Conservation (phyloP, 2,797 vertebrate genomes). For the Neostethus bicornis region DNA sequence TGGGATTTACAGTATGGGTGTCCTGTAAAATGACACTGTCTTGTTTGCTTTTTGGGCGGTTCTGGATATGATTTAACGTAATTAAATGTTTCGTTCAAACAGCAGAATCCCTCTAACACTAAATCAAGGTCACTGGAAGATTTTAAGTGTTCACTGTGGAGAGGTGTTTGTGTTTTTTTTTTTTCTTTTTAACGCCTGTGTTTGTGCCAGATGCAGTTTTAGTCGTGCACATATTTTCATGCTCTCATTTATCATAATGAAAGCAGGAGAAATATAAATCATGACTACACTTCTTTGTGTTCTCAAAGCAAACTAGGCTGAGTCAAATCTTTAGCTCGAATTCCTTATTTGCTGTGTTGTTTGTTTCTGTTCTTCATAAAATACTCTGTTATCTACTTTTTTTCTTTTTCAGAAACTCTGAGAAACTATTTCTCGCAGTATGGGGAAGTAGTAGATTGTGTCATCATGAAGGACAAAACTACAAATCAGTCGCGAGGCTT, state of each 20-base stretch:
- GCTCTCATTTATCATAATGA: conserved; percentile 29
- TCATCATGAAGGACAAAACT: conserved; percentile 99
- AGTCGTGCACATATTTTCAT: conserved; percentile 35
- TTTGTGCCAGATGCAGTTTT: conserved; percentile 23
- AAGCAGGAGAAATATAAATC: conserved; percentile 24
- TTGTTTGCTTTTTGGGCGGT: conserved; percentile 35
- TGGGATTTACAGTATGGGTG: conserved; percentile 32
- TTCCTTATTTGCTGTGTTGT: conserved; percentile 9
- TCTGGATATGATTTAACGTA: conserved; percentile 6
- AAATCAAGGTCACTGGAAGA: conserved; percentile 35
- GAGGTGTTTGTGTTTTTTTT: conserved; percentile 3
- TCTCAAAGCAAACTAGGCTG: conserved; percentile 15
- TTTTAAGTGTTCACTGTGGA: conserved; percentile 9
- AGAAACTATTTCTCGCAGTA: conserved; percentile 99
- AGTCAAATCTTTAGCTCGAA: conserved; percentile 15
- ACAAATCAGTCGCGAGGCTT: conserved; percentile 99
- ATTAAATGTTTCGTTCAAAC: conserved; percentile 14
- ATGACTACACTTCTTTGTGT: conserved; percentile 17
- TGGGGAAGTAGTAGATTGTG: conserved; percentile 98
- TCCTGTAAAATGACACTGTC: conserved; percentile 28
- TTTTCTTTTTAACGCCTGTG: conserved; percentile 15
- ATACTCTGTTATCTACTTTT: conserved; percentile 20
- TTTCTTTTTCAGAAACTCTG: conserved; percentile 89
- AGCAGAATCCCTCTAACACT: conserved; percentile 5
- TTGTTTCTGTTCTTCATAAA: conserved; percentile 16